These are phyloP conservation scores for Atethmia centrago DNA, from an alignment of 2,888 invertebrate genomes.

Conservation along the genomic window DNA sequence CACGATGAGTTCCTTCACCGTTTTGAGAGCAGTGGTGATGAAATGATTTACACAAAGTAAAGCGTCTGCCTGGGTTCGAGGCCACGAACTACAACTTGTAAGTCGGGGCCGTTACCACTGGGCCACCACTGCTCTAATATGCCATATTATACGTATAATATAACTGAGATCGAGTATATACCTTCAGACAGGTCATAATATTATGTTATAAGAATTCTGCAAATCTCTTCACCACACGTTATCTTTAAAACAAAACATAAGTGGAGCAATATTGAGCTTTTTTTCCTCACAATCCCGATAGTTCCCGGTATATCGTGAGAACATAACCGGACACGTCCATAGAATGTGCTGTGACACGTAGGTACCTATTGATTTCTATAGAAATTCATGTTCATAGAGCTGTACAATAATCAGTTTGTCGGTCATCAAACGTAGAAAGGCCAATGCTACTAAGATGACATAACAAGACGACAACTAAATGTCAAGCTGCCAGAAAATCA, in stretches of 20 bases:
- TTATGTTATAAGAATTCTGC: conserved; percentile 12
- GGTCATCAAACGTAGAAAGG: background rate
- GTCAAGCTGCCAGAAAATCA: background rate
- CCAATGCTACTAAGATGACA: background rate
- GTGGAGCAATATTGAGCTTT: conserved; percentile 15
- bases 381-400: conserved; percentile 22
- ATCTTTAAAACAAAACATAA: conserved; percentile 21
- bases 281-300: conserved; percentile 43
- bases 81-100: too few species aligned
- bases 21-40: too few species aligned
- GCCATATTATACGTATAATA: too few species aligned
- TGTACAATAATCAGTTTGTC: background rate
- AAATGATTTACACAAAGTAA: too few species aligned
- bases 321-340: conserved; percentile 27
- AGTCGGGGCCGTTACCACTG: too few species aligned
- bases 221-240: background rate
- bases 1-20: too few species aligned
- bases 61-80: too few species aligned
- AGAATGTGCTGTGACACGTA: conserved; percentile 42
- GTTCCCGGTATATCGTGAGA: conserved; percentile 57
- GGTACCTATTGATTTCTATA: conserved; percentile 41
- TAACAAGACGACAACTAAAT: background rate
- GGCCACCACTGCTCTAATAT: too few species aligned
- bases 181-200: background rate
- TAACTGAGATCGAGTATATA: background rate